Evolutionary conservation across 2,113 vertebrate genomes (phyloP).

Genomic region (Saimiri boliviensis): DNA sequence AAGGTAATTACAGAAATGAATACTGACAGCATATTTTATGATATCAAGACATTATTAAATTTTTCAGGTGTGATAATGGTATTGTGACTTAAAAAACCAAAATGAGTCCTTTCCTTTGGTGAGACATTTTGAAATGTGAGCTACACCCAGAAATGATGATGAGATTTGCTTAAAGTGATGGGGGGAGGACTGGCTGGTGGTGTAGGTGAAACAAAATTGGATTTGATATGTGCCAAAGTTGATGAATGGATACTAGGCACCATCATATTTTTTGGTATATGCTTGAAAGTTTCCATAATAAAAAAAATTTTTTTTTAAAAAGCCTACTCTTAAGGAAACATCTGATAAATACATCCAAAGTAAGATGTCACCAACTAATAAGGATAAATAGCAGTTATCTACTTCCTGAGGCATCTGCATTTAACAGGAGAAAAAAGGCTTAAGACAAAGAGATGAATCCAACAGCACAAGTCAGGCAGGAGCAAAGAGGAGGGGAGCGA

Average conservation of each 20-base stretch:
- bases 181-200: neutral
- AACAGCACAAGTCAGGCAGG: neutral
- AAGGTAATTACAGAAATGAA: neutral
- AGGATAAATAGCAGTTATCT: neutral
- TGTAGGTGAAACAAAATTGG: neutral
- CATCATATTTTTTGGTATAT: neutral
- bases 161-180: neutral
- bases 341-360: slow-evolving; percentile 5
- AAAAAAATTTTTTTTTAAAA: neutral
- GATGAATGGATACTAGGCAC: neutral
- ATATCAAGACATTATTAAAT: neutral
- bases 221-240: neutral
- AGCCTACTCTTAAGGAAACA: neutral
- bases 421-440: neutral
- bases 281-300: slow-evolving; percentile 6
- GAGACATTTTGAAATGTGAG: neutral
- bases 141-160: neutral
- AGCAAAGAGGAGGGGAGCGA: neutral
- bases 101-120: neutral
- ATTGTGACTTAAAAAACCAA: neutral
- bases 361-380: neutral
- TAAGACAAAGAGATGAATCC: neutral
- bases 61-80: neutral
- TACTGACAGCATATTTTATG: neutral
- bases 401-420: neutral